Percentiles rank a stretch among this genome's conserved stretches.
These are phyloP conservation scores for Metallyticus violacea DNA, from an alignment of 2,888 invertebrate genomes.

Conservation along the genomic window DNA sequence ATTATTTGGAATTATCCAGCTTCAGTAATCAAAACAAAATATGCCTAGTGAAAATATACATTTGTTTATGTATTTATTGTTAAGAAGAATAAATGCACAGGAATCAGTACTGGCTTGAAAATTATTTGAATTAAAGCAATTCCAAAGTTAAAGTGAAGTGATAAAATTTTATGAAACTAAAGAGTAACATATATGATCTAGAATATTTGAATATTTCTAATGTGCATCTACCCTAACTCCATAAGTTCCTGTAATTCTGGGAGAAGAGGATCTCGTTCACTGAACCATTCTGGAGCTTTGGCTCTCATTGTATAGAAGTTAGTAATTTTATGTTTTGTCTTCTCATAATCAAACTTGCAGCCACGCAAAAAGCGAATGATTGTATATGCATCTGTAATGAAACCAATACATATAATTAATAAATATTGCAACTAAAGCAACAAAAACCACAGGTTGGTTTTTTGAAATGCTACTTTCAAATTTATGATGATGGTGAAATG, in stretches of 20 bases:
- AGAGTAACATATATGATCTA: too few relatives aligned
- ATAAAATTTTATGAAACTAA: too few relatives aligned
- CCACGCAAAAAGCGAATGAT: slow-evolving; percentile 58
- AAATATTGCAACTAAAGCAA: not conserved
- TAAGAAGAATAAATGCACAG: too few relatives aligned
- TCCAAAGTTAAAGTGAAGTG: too few relatives aligned
- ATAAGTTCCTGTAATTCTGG: slow-evolving; percentile 57
- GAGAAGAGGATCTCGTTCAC: slow-evolving; percentile 55
- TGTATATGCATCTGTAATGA: slow-evolving; percentile 47
- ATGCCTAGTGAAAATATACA: too few relatives aligned
- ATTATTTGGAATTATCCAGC: too few relatives aligned
- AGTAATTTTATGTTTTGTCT: slow-evolving; percentile 55
- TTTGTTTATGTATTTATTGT: too few relatives aligned
- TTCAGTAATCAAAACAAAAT: too few relatives aligned
- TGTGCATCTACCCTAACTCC: slow-evolving; percentile 49
- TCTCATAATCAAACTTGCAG: slow-evolving; percentile 59
- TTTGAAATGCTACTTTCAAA: too few relatives aligned
- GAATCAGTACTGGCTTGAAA: too few relatives aligned
- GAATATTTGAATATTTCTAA: not conserved
- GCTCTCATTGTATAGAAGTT: slow-evolving; percentile 57
- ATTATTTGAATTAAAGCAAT: too few relatives aligned
- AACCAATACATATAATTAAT: not conserved
- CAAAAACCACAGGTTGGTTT: not conserved
- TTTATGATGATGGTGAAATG: too few relatives aligned
- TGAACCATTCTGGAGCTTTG: slow-evolving; percentile 59